Evolutionary conservation across 2,797 vertebrate species (phyloP).

Genomic region (Selene dorsalis): DNA sequence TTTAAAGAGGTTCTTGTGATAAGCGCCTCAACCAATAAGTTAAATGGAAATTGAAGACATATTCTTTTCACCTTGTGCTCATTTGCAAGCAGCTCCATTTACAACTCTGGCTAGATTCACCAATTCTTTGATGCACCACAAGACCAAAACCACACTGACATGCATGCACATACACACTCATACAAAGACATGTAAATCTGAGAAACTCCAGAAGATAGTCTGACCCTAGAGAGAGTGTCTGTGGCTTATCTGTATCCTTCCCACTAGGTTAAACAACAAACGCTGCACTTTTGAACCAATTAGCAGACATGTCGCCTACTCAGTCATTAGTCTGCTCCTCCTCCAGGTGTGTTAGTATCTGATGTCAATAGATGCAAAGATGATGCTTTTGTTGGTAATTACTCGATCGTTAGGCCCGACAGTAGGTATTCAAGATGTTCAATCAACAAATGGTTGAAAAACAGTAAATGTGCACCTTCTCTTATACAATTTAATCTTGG

Average conservation of each 20-base stretch:
- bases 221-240: background rate
- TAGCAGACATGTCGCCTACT: background rate
- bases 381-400: constrained; percentile 11
- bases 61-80: constrained; percentile 24
- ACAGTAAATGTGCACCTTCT: background rate
- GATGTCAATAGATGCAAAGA: constrained; percentile 7
- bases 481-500: background rate
- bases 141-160: background rate
- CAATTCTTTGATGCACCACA: background rate
- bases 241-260: background rate
- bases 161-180: background rate
- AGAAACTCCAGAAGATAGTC: background rate
- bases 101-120: constrained; percentile 20
- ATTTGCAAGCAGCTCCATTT: constrained; percentile 50
- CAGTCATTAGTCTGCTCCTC: background rate
- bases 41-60: constrained; percentile 47
- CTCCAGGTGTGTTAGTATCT: background rate
- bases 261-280: background rate
- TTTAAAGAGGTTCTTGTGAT: constrained; percentile 47
- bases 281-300: background rate
- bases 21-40: constrained; percentile 44
- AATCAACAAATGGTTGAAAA: background rate
- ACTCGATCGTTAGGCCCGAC: constrained; percentile 9
- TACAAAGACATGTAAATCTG: background rate
- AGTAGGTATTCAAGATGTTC: constrained; percentile 2